These are phyloP conservation scores for Machimus rusticus DNA, from an alignment of 2,888 invertebrate genomes.

Conservation along the genomic window DNA sequence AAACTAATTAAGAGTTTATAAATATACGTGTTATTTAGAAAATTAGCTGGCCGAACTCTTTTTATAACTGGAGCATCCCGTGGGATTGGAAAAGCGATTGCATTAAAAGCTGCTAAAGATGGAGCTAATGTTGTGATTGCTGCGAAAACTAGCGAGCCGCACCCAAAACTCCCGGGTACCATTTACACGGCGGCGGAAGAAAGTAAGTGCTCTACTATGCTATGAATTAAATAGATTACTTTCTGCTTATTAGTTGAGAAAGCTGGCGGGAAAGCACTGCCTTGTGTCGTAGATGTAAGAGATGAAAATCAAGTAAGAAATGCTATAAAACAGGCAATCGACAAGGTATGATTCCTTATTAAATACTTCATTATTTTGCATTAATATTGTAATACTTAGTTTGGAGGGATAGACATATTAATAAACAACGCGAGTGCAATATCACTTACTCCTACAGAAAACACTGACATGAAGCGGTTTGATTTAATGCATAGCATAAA, in stretches of 20 bases:
- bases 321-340: slow-evolving; percentile 74
- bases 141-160: slow-evolving; percentile 84
- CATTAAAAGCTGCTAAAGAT: slow-evolving; percentile 87
- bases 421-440: slow-evolving; percentile 98
- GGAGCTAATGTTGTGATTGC: slow-evolving; percentile 88
- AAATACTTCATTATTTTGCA: background rate
- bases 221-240: background rate
- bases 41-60: slow-evolving; percentile 84
- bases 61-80: slow-evolving; percentile 96
- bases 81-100: slow-evolving; percentile 94
- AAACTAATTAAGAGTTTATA: background rate
- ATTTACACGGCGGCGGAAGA: slow-evolving; percentile 87
- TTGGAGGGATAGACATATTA: slow-evolving; percentile 95
- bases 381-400: slow-evolving; percentile 60
- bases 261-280: slow-evolving; percentile 80
- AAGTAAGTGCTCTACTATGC: slow-evolving; percentile 64
- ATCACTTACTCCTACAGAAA: slow-evolving; percentile 78
- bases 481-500: slow-evolving; percentile 97
- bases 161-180: slow-evolving; percentile 73
- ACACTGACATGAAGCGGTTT: slow-evolving; percentile 94
- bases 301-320: slow-evolving; percentile 74
- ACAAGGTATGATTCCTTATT: slow-evolving; percentile 55
- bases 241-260: slow-evolving; percentile 70
- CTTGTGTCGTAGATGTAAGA: slow-evolving; percentile 84
- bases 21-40: slow-evolving; percentile 49